phyloP scores from a whole-genome alignment of 2,888 invertebrate genomes.

The Eupeodes luniger region DNA sequence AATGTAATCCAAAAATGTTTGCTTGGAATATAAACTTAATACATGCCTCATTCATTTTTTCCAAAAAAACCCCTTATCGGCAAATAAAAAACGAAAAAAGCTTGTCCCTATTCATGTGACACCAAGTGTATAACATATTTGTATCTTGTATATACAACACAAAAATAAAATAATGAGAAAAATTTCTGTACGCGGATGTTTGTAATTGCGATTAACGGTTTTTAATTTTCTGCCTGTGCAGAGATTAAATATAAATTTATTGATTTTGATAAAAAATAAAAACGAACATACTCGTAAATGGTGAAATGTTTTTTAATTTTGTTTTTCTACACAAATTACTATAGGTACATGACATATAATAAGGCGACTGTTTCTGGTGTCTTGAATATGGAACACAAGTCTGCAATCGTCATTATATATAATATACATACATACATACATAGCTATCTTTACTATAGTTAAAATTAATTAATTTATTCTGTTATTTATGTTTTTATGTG shows the following conservation, averaged over 20 bases:
- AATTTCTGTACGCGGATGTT: slow-evolving; percentile 59
- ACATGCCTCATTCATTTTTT: too few species aligned
- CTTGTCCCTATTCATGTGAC: too few species aligned
- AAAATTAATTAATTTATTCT: slow-evolving; percentile 19
- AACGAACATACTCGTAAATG: background rate
- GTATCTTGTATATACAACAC: background rate
- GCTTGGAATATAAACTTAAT: too few species aligned
- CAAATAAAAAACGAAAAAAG: too few species aligned
- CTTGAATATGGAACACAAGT: slow-evolving; percentile 14
- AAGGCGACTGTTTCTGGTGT: slow-evolving; percentile 14
- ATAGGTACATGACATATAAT: too few species aligned
- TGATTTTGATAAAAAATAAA: slow-evolving; percentile 31
- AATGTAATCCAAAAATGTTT: too few species aligned
- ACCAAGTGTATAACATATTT: too few species aligned
- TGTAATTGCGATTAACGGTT: slow-evolving; percentile 75
- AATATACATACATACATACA: too few species aligned
- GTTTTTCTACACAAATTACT: slow-evolving; percentile 9
- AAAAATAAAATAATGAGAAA: slow-evolving; percentile 28
- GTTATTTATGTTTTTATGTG: too few species aligned
- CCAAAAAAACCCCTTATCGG: too few species aligned
- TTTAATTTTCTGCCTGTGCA: slow-evolving; percentile 68
- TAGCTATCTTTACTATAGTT: background rate
- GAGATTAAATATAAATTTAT: slow-evolving; percentile 55
- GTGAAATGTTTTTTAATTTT: slow-evolving; percentile 12
- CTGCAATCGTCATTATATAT: too few species aligned